Percentiles rank a stretch among this genome's conserved stretches.
Evolutionary conservation across 2,888 invertebrate species (phyloP).

Genomic region (Hydriomena furcata): DNA sequence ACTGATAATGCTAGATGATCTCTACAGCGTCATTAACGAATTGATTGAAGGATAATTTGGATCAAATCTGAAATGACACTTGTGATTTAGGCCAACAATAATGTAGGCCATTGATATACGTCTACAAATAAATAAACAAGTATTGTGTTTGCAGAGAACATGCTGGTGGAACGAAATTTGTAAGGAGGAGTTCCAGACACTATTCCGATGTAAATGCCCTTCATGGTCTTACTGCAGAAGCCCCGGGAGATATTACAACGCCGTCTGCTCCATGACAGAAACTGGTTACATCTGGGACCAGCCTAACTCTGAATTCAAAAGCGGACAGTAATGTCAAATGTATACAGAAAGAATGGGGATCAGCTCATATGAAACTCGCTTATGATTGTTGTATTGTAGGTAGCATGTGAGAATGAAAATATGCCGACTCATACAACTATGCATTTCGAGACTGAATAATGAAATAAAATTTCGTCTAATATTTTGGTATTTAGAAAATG

Average conservation of each 20-base stretch:
- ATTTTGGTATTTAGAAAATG: conserved; percentile 62
- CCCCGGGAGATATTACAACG: conserved; percentile 95
- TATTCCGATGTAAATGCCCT: conserved; percentile 94
- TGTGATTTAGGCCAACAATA: background rate
- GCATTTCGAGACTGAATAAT: conserved; percentile 75
- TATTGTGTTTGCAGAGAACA: conserved; percentile 85
- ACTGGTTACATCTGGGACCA: conserved; percentile 96
- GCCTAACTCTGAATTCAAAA: conserved; percentile 80
- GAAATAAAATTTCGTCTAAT: conserved; percentile 73
- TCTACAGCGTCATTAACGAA: too few species aligned
- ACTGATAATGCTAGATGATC: too few species aligned
- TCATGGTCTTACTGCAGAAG: conserved; percentile 94
- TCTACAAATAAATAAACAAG: background rate
- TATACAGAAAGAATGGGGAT: conserved; percentile 22
- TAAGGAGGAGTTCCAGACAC: conserved; percentile 94
- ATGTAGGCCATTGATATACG: background rate
- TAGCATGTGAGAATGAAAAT: conserved; percentile 36
- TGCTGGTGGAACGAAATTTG: conserved; percentile 98
- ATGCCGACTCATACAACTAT: conserved; percentile 67
- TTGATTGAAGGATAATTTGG: too few species aligned
- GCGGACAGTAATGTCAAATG: conserved; percentile 55
- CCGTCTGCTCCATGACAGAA: conserved; percentile 94
- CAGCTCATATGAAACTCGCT: conserved; percentile 28
- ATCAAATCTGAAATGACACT: too few species aligned
- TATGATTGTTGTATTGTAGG: conserved; percentile 35